These are phyloP conservation scores for Tiliacea citrago DNA, from an alignment of 2,888 invertebrate species.

Conservation along the genomic window DNA sequence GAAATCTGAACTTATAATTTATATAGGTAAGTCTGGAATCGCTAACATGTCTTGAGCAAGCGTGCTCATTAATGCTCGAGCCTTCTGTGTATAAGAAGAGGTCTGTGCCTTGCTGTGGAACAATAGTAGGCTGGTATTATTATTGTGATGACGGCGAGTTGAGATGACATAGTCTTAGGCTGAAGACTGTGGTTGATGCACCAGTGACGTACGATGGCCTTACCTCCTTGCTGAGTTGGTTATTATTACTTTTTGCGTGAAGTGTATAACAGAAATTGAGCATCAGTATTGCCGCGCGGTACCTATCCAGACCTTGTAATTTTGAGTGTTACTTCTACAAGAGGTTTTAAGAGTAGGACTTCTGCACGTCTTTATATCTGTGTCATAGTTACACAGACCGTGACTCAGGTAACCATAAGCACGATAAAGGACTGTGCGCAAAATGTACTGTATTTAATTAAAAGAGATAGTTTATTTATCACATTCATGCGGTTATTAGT, in stretches of 20 bases:
- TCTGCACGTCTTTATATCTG: neutral
- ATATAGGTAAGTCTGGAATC: neutral
- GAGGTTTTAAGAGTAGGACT: neutral
- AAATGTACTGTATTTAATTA: conserved; percentile 24
- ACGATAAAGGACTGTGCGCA: neutral
- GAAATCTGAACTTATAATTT: too few species aligned
- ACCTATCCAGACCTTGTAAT: too few species aligned
- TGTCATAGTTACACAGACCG: neutral
- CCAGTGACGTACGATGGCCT: neutral
- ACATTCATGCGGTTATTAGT: neutral
- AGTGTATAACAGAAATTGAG: neutral
- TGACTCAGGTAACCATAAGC: conserved; percentile 19
- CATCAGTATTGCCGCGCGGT: too few species aligned
- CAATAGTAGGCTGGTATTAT: neutral
- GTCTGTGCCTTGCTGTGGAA: neutral
- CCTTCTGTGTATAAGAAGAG: neutral
- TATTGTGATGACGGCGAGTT: neutral
- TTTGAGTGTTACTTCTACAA: neutral
- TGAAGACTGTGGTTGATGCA: neutral
- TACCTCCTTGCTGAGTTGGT: neutral
- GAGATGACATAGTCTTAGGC: neutral
- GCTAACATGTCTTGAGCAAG: neutral
- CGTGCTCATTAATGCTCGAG: neutral
- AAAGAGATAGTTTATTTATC: conserved; percentile 16
- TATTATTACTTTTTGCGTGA: neutral